Conservation (phyloP, 1,140 invertebrate genomes). For the Camponotus vicinus region DNA sequence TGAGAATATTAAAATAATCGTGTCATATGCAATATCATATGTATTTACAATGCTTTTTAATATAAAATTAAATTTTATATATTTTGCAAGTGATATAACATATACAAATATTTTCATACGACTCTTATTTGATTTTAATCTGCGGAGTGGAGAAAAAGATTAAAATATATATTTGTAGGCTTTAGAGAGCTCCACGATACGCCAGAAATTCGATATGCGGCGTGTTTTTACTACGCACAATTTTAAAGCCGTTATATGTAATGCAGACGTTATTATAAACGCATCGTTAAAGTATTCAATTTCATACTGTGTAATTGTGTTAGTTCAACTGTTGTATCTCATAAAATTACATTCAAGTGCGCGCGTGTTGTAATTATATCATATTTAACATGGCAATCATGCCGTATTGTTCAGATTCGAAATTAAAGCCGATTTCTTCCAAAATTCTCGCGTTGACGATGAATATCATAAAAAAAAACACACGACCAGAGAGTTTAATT, state of each 20-base stretch:
- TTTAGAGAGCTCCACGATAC: conserved; percentile 36
- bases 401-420: not conserved
- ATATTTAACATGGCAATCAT: conserved; percentile 36
- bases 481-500: not conserved
- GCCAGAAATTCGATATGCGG: conserved; percentile 51
- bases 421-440: conserved; percentile 25
- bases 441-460: not conserved
- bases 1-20: conserved; percentile 27
- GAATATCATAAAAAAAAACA: not conserved
- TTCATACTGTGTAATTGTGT: not conserved
- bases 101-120: conserved; percentile 38
- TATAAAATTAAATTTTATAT: conserved; percentile 52
- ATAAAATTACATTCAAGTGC: conserved; percentile 9
- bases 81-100: conserved; percentile 37
- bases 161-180: conserved; percentile 60
- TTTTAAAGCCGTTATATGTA: conserved; percentile 54
- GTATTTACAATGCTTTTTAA: conserved; percentile 46
- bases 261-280: conserved; percentile 54
- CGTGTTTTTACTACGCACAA: conserved; percentile 43
- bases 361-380: conserved; percentile 34
- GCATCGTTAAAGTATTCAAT: conserved; percentile 48
- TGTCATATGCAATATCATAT: conserved; percentile 24
- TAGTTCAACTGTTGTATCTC: conserved; percentile 18
- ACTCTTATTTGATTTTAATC: conserved; percentile 55
- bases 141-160: conserved; percentile 53